A percentile compares a stretch with the other conserved stretches of the same genome.
Conservation (phyloP, 2,888 invertebrate species). For the Nemotelus nigrinus region DNA sequence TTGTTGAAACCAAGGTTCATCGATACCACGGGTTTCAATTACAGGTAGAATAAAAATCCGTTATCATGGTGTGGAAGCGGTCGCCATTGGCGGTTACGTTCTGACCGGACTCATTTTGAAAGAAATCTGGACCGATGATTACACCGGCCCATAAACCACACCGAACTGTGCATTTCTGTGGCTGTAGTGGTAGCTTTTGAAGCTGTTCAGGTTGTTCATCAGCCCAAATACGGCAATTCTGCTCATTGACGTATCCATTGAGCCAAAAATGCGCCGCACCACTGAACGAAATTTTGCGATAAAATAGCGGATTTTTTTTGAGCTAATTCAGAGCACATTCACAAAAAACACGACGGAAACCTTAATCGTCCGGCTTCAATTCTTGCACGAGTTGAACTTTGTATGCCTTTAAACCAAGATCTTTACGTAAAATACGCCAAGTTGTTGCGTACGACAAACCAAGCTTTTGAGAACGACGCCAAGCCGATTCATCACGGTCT, state of each 20-base stretch:
- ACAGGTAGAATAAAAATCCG: background rate
- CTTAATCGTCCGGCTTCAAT: background rate
- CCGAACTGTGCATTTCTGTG: background rate
- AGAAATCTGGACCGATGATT: constrained; percentile 2
- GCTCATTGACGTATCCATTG: too few species aligned
- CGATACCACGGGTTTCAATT: too few species aligned
- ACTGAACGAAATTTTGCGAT: background rate
- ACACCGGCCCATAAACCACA: background rate
- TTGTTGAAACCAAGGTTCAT: too few species aligned
- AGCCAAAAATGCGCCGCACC: background rate
- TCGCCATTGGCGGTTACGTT: background rate
- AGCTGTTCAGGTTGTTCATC: background rate
- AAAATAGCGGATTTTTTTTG: too few species aligned
- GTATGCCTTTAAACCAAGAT: constrained; percentile 16
- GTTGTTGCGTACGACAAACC: constrained; percentile 45
- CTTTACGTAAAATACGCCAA: too few species aligned
- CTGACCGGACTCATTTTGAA: background rate
- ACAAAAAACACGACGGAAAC: background rate
- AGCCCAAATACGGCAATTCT: background rate
- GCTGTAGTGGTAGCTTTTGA: background rate
- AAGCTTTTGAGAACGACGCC: constrained; percentile 51
- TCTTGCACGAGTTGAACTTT: constrained; percentile 21
- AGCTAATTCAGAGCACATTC: too few species aligned
- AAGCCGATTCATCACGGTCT: constrained; percentile 50
- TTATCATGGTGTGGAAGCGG: constrained; percentile 8